Base-by-base conservation (phyloP, 2,113 vertebrate genomes). In the Mesoclemmys tuberculata region DNA sequence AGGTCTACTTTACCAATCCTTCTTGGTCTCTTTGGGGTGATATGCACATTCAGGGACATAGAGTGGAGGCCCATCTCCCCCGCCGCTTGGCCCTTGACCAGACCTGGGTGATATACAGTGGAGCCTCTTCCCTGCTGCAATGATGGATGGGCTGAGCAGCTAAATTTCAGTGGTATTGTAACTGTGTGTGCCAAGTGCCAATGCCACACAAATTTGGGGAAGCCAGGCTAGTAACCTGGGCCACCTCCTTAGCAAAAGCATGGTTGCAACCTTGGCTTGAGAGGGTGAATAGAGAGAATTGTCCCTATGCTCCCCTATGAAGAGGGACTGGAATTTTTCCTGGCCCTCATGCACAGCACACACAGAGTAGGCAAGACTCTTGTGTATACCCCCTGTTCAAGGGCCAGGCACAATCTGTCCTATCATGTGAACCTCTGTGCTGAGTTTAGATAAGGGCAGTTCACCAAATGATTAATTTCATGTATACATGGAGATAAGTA, bases 361-460 rank as follows among this genome's bases (percentile, higher is more conserved):
- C 38, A 24, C 46, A 93, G 10, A 7, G 21, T n/a, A 56, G 3
- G 52, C 48, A 84, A 91, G 26, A 58, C 56, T 74, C 9, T 71
- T 29, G 13, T 35, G n/a, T 51, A 27, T 64, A 86, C 2, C 1
- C 1, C 2, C 29, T 91, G 38, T 29, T 58, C 77, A 74, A 41
- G 90, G 54, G 71, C 90, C 80, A 71, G 46, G 27, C n/a, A 27
- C 0, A 0, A 2, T 51, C 68, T 85, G n/a, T 89, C 80, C 27
- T 35, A 14, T n/a, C 56, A 7, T 8, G 19, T 14, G 49, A 89
- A 90, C 71, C 22, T 58, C 11, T 41, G 2, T 8, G 46, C 75
- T 22, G 75, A 68, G 27, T 6, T 49, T 38, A 85, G 71, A 58
- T 74, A 55, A n/a, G 10, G 8, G 61, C n/a, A 85, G 35, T 3